Conservation (phyloP, 2,888 invertebrate species). For the Pristionchus entomophagus region DNA sequence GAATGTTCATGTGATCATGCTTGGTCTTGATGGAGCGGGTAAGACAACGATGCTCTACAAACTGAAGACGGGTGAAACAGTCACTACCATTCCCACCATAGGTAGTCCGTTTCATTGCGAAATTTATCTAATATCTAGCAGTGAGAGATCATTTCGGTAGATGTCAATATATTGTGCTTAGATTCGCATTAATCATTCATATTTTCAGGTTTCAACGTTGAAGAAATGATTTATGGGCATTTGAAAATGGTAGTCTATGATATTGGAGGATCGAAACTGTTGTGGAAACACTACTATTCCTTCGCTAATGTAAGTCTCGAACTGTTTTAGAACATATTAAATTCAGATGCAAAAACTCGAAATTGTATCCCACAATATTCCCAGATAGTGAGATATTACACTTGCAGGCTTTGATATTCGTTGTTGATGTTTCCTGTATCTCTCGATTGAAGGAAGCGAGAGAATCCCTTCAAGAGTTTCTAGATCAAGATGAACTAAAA, state of each 20-base stretch:
- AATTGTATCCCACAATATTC: no score
- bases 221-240: background rate
- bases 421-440: background rate
- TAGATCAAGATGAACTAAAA: background rate
- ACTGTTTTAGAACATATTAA: background rate
- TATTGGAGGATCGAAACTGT: slow-evolving; percentile 16
- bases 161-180: no score
- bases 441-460: background rate
- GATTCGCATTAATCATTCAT: no score
- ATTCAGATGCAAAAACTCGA: background rate
- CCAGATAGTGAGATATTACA: background rate
- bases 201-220: slow-evolving; percentile 5
- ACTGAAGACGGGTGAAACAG: slow-evolving; percentile 9
- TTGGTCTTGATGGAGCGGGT: slow-evolving; percentile 2
- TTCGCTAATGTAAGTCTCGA: background rate
- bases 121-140: background rate
- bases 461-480: background rate
- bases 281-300: slow-evolving; percentile 19
- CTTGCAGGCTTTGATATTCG: slow-evolving; percentile 2
- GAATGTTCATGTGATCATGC: slow-evolving; percentile 10
- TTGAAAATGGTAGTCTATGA: background rate
- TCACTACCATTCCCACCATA: slow-evolving; percentile 4
- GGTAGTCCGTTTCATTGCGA: background rate
- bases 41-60: slow-evolving; percentile 20
- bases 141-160: no score